These are phyloP conservation scores for Portevinia maculata DNA, from an alignment of 2,888 invertebrate species.

Conservation along the genomic window DNA sequence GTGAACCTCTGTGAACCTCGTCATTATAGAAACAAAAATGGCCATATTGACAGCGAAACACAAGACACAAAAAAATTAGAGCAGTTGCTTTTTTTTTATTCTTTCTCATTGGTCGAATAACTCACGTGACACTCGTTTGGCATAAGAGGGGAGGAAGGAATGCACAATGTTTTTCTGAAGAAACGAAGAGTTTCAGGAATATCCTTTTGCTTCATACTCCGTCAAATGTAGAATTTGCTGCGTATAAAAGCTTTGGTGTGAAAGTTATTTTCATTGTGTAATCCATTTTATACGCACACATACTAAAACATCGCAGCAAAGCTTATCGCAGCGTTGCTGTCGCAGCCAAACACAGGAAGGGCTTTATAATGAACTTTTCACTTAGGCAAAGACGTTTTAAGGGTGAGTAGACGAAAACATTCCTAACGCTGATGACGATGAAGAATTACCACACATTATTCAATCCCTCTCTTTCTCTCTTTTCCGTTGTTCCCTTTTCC, in stretches of 20 bases:
- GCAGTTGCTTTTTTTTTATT: too few species aligned
- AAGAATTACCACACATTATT: conserved; percentile 62
- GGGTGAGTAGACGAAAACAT: conserved; percentile 48
- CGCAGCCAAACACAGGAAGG: conserved; percentile 19
- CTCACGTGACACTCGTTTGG: too few species aligned
- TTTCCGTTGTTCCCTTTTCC: conserved; percentile 26
- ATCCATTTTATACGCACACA: conserved; percentile 38
- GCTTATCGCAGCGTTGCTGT: conserved; percentile 16
- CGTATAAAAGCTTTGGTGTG: conserved; percentile 56
- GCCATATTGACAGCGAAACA: too few species aligned
- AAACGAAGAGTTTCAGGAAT: conserved; percentile 10
- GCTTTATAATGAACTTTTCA: conserved; percentile 7
- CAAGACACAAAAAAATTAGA: too few species aligned
- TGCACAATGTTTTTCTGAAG: not conserved
- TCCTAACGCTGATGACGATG: conserved; percentile 36
- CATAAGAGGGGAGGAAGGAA: too few species aligned
- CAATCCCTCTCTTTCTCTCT: conserved; percentile 17
- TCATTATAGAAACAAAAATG: too few species aligned
- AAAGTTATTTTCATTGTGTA: conserved; percentile 57
- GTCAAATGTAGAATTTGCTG: conserved; percentile 31
- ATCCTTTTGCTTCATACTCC: conserved; percentile 27
- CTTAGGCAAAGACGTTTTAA: conserved; percentile 67
- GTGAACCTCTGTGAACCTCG: too few species aligned
- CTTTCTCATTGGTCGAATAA: too few species aligned
- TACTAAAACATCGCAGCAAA: not conserved